Evolutionary conservation across 2,888 invertebrate genomes (phyloP).

Genomic region (Nasonia oneida): DNA sequence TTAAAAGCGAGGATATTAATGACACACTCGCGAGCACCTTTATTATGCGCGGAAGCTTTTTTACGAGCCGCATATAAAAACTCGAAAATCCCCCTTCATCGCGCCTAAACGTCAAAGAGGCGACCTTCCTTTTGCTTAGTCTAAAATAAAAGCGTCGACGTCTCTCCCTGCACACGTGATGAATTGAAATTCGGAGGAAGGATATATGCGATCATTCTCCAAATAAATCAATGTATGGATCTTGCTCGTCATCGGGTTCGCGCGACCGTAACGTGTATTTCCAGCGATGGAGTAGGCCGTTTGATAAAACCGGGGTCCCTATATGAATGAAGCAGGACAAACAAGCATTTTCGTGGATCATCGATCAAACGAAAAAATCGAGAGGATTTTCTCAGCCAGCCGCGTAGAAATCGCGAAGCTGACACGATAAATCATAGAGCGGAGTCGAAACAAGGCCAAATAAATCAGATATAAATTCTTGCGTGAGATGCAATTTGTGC

Average conservation of each 20-base stretch:
- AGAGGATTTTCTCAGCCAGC: not conserved
- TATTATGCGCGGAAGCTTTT: too few species aligned
- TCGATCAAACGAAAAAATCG: not conserved
- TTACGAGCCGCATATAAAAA: not conserved
- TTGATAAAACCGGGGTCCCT: slow-evolving; percentile 63
- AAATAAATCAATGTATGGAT: slow-evolving; percentile 39
- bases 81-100: not conserved
- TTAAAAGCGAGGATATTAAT: too few species aligned
- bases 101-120: slow-evolving; percentile 5
- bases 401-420: not conserved
- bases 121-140: not conserved
- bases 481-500: slow-evolving; percentile 2
- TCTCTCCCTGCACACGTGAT: too few species aligned
- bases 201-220: too few species aligned
- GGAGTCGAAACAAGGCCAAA: not conserved
- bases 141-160: too few species aligned
- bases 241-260: too few species aligned
- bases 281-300: slow-evolving; percentile 55
- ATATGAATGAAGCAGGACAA: not conserved
- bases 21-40: too few species aligned
- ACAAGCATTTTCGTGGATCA: not conserved
- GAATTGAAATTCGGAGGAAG: too few species aligned
- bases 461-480: not conserved
- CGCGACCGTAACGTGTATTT: too few species aligned
- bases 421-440: not conserved